These are phyloP conservation scores for Crossocerus cetratus DNA, from an alignment of 2,888 invertebrate genomes.

Conservation along the genomic window DNA sequence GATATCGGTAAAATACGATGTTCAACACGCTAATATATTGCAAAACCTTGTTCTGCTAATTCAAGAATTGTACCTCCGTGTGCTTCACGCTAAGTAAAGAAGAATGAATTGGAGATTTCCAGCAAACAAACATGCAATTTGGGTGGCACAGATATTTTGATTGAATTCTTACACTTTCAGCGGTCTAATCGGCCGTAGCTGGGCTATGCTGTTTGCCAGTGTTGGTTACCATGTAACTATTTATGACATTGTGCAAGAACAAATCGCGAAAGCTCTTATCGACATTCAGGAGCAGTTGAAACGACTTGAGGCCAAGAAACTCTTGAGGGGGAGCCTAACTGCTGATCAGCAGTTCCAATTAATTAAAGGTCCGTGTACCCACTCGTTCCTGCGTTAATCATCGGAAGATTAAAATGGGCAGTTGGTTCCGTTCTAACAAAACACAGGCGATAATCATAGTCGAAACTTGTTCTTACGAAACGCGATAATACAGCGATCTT, in stretches of 20 bases:
- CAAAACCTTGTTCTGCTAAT: not conserved
- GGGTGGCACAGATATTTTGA: not conserved
- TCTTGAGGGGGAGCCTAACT: constrained; percentile 86
- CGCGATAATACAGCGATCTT: too few species aligned
- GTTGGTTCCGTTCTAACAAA: too few species aligned
- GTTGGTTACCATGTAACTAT: constrained; percentile 93
- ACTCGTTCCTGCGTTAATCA: not conserved
- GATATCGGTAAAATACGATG: not conserved
- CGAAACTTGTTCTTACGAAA: too few species aligned
- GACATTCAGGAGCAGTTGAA: constrained; percentile 87
- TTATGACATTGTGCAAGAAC: constrained; percentile 89
- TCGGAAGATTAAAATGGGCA: not conserved
- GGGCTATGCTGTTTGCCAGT: constrained; percentile 97
- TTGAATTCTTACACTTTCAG: constrained; percentile 78
- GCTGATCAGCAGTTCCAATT: constrained; percentile 87
- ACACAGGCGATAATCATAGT: too few species aligned
- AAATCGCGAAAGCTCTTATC: constrained; percentile 85
- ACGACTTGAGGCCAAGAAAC: constrained; percentile 83
- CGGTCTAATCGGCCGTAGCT: constrained; percentile 96
- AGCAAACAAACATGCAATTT: not conserved
- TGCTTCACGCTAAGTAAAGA: not conserved
- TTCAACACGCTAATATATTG: not conserved
- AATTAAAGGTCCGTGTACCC: constrained; percentile 82
- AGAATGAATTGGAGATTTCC: not conserved
- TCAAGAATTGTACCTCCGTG: not conserved